Percentiles rank a stretch among this genome's conserved stretches.
Evolutionary conservation across 2,797 vertebrate genomes (phyloP).

Genomic region (Mormyrops attenuatus): DNA sequence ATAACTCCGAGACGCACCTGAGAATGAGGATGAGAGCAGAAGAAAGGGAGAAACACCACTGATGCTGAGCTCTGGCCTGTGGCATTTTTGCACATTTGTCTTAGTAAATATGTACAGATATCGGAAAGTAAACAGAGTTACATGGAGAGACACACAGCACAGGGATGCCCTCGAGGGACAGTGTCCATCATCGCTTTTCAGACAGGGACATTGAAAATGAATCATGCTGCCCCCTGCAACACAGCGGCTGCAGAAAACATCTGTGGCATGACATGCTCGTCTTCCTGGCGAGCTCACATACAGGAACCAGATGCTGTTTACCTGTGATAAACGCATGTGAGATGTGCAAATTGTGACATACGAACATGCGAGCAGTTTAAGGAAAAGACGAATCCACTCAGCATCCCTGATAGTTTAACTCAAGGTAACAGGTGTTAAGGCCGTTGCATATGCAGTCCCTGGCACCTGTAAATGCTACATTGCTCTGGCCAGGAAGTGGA

Average conservation of each 20-base stretch:
- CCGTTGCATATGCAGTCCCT: not conserved
- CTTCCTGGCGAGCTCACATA: not conserved
- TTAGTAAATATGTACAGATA: not conserved
- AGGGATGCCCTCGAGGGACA: not conserved
- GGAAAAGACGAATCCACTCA: not conserved
- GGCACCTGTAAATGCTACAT: not conserved
- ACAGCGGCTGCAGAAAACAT: not conserved
- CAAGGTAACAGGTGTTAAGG: not conserved
- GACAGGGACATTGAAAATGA: not conserved
- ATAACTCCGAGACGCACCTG: constrained; percentile 1
- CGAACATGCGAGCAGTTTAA: not conserved
- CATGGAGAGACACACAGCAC: not conserved
- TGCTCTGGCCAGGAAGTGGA: not conserved
- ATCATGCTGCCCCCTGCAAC: not conserved
- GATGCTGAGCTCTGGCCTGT: not conserved
- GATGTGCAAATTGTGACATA: not conserved
- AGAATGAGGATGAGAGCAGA: not conserved
- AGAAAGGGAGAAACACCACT: not conserved
- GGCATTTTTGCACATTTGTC: not conserved
- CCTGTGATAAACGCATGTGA: not conserved
- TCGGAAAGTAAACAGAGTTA: not conserved
- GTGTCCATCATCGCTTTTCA: not conserved
- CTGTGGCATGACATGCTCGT: not conserved
- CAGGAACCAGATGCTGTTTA: not conserved
- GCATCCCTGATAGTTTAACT: not conserved